These are phyloP conservation scores for Alfaro cultratus DNA, from an alignment of 2,797 vertebrate genomes.

Conservation along the genomic window DNA sequence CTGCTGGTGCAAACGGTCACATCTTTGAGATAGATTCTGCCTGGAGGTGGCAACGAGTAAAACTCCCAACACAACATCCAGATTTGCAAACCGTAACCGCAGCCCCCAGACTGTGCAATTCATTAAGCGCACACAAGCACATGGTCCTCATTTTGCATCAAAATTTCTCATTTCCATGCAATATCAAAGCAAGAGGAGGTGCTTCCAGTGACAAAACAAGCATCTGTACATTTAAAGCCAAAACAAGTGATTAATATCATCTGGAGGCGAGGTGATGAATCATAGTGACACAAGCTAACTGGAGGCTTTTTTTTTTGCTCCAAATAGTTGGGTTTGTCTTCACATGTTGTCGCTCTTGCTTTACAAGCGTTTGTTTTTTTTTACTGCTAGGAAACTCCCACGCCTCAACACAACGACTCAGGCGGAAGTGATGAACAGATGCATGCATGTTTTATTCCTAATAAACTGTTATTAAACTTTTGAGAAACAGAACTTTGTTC, in stretches of 20 bases:
- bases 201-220: slow-evolving; percentile 85
- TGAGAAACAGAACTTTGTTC: background rate
- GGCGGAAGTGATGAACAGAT: slow-evolving; percentile 7
- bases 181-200: slow-evolving; percentile 86
- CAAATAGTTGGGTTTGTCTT: slow-evolving; percentile 76
- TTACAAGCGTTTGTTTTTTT: slow-evolving; percentile 50
- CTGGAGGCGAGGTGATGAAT: slow-evolving; percentile 88
- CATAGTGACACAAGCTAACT: slow-evolving; percentile 84
- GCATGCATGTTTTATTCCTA: background rate
- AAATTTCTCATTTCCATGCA: slow-evolving; percentile 91
- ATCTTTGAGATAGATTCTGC: slow-evolving; percentile 65
- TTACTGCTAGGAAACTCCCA: slow-evolving; percentile 38
- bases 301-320: slow-evolving; percentile 48
- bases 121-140: slow-evolving; percentile 90
- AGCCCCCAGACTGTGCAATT: slow-evolving; percentile 86
- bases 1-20: slow-evolving; percentile 64
- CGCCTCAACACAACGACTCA: slow-evolving; percentile 25
- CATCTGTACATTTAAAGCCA: slow-evolving; percentile 87
- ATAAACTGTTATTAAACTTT: background rate
- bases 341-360: slow-evolving; percentile 61
- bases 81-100: slow-evolving; percentile 75
- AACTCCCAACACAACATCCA: slow-evolving; percentile 76
- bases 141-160: slow-evolving; percentile 94
- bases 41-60: slow-evolving; percentile 70
- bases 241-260: slow-evolving; percentile 91